Base-by-base conservation (phyloP, 2,888 invertebrate species). In the Leptogaster cylindrica region DNA sequence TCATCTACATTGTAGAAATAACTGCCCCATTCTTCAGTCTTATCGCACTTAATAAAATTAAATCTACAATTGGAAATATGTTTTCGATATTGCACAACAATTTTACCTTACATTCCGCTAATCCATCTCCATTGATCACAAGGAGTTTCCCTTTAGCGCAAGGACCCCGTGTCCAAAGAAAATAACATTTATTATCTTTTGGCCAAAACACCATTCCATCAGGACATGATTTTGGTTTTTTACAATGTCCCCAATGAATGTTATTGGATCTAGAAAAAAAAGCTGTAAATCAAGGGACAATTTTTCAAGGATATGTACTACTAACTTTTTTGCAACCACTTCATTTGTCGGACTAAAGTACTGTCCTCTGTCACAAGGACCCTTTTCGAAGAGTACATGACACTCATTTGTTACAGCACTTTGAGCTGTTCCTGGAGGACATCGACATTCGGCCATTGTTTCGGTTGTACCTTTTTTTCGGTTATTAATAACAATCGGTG, bases 361-460 rank as follows among this genome's bases (percentile, higher is more conserved):
- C 71, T 89, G 88, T 7, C 89, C 90, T 1, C 81, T 76, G 1
- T 85, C 81, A 75, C 93, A 93, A 0, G 92, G 91, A 0, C 91
- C 92, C 63, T 83, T 82, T 66, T 89, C 86, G 77, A 90, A 93
- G 70, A 93, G 84, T 72, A 85, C 84, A 81, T 92, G 87, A 75
- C 93, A 93, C 44, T 84, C 84, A 6, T 87, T 87, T 61, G 89
- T 88, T 68, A 84, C 82, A 0, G 87, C 85, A 69, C 88, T 86
- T 74, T 90, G 88, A 0, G 90, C 91, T 0, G 89, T 89, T 31
- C 89, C 88, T 0, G 92, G 92, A 0, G 93, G 92, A 75, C 93
- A 93, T 72, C 89, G 87, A 80, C 93, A 93, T 77, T 91, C 90
- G 0, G 92, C 91, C 0, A 86, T 12, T 2, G 51, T n/a, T 8